Evolutionary conservation across 2,797 vertebrate genomes (phyloP), one percentile per base, ranked within the genome.

Genomic region (Pagetopsis macropterus): DNA sequence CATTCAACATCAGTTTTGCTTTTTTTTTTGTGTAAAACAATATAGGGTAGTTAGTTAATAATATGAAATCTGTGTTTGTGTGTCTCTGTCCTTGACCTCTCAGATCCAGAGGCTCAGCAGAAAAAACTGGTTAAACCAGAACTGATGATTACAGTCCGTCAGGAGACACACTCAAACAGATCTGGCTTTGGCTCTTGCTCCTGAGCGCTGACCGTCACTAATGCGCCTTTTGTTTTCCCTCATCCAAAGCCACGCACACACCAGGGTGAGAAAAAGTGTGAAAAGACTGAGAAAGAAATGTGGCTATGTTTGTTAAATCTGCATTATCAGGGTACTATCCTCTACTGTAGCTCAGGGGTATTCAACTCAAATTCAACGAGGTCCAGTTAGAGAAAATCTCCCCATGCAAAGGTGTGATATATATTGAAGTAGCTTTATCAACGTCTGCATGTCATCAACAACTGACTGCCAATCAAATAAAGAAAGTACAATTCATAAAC

Each of bases 141-240:
- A 54, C 56, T 51, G 54, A 79, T 56, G 67, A 82, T 70, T 67
- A 68, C 49, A 49, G 76, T 76, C 69, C 51, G 61, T 57, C 16
- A 46, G 46, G 60, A 52, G 68, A 72, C 15, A 65, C 50, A 72
- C 51, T 68, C 23, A 44, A 1, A 51, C 3, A 45, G 45, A 65
- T 14, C 43, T 21, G 70, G 51, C 61, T 66, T 14, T 48, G 60
- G 67, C 64, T 51, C 50, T 72, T 66, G 2, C 3, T 58, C 46
- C 21, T 21, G 59, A 77, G 69, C 57, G 0, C 49, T 40, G 57
- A 50, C 7, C 60, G n/a, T 52, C 61, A 61, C 46, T 56, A 59
- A 75, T 12, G 1, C 0, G 2, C 43, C 45, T 49, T 67, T 65
- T 66, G 59, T 75, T 72, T 75, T 65, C 41, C 4, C 55, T 69